Conservation (phyloP, 2,797 vertebrate species). For the Buphagus erythrorhynchus region DNA sequence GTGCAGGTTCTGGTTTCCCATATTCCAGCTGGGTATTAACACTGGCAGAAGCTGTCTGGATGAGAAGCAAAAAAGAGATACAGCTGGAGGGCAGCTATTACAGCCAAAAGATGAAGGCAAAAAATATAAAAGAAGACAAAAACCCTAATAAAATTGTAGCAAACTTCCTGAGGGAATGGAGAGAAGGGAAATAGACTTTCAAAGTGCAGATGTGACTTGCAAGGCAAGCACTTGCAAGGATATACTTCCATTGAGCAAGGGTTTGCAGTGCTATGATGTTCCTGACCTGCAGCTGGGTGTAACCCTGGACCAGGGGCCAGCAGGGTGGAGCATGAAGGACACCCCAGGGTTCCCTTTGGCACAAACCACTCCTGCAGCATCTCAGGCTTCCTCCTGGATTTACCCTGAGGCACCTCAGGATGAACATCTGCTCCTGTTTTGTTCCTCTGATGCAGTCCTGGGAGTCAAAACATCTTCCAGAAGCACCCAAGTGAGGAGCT, state of each 20-base stretch:
- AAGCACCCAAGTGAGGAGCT: neutral
- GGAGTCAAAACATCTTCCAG: neutral
- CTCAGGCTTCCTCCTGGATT: neutral
- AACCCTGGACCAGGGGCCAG: neutral
- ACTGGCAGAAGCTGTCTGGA: neutral
- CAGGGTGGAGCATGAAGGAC: neutral
- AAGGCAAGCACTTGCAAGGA: neutral
- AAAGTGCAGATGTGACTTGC: slow-evolving; percentile 27
- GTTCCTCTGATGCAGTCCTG: neutral
- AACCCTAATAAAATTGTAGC: neutral
- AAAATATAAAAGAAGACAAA: neutral
- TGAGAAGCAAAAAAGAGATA: neutral
- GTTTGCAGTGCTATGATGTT: neutral
- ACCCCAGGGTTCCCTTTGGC: neutral
- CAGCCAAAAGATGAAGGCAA: neutral
- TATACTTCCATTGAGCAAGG: neutral
- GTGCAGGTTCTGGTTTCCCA: neutral
- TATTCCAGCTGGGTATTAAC: neutral
- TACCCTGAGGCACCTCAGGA: neutral
- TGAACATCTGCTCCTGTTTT: neutral
- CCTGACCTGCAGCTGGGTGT: neutral
- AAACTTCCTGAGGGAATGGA: slow-evolving; percentile 18
- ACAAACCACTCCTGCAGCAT: neutral
- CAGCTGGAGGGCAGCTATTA: slow-evolving; percentile 25
- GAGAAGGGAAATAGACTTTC: slow-evolving; percentile 12